Percentiles rank a stretch among this genome's conserved stretches.
Conservation (phyloP, 2,888 invertebrate genomes). For the Herminia tarsipennalis region DNA sequence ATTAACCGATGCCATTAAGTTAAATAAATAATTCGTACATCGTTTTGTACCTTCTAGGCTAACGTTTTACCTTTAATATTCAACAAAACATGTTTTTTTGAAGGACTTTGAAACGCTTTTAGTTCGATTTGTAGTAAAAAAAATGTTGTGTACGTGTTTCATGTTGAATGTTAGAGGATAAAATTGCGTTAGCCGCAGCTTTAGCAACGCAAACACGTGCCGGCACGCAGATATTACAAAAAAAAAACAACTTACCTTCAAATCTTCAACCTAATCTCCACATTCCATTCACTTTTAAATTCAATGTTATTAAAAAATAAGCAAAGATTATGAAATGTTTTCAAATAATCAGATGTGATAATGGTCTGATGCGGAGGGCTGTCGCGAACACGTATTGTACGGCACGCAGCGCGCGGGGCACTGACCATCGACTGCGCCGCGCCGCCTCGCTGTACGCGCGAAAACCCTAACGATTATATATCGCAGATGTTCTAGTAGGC, state of each 20-base stretch:
- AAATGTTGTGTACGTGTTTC: no score
- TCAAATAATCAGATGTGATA: conserved; percentile 15
- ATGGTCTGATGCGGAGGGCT: conserved; percentile 7
- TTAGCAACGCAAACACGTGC: conserved; percentile 30
- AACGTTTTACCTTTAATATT: neutral
- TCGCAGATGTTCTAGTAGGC: conserved; percentile 50
- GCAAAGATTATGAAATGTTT: conserved; percentile 9
- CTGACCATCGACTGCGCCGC: conserved; percentile 72
- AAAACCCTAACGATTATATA: conserved; percentile 55
- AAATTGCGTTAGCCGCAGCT: no score
- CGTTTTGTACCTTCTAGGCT: neutral
- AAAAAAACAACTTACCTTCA: conserved; percentile 29
- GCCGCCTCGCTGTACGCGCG: conserved; percentile 56
- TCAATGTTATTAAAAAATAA: conserved; percentile 10
- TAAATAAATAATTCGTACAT: conserved; percentile 31
- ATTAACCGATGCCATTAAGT: conserved; percentile 17
- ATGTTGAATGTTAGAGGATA: no score
- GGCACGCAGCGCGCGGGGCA: conserved; percentile 71
- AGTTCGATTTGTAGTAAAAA: no score
- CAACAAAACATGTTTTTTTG: no score
- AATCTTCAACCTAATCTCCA: conserved; percentile 20
- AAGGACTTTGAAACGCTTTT: no score
- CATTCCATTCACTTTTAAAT: conserved; percentile 33
- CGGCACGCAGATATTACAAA: conserved; percentile 15
- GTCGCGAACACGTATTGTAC: conserved; percentile 44